Base-by-base conservation (phyloP, 2,113 vertebrate species). In the Mugil cephalus region DNA sequence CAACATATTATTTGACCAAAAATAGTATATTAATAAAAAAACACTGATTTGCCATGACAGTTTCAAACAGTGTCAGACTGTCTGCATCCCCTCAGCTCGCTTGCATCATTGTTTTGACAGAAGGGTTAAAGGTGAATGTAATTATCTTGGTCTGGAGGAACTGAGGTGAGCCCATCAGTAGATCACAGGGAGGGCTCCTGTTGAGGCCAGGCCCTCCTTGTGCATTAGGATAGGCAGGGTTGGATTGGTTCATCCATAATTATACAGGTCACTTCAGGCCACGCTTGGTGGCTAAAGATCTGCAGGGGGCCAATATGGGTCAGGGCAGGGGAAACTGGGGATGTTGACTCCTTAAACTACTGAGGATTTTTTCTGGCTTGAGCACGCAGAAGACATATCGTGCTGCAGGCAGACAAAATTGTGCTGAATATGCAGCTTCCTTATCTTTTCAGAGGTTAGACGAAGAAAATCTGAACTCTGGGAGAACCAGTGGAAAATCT, bases 111-210 rank as follows among this genome's bases (percentile, higher is more conserved):
- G 71, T 84, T 88, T 76, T 84, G 71, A 45, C 74, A 73, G 62
- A 54, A 47, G 66, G 84, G 80, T 88, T 81, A 87, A 80, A 83
- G 84, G 83, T 85, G 85, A 79, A 24, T 64, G 62, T 74, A 85
- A 87, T 89, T 89, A 84, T 87, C 40, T 60, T 11, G 54, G 74
- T 62, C 66, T 73, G 36, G 30, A 71, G 66, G 52, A 79, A 70
- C 85, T 74, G 76, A 88, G 85, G 82, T 90, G 77, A 83, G 73
- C 58, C 64, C 71, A 69, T 74, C 66, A 79, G 53, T 78, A 74
- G 43, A 86, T 78, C 74, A 60, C 79, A 86, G 60, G 46, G 50
- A 74, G 69, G 66, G 66, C 56, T 72, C 69, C 74, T 78, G 61
- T 75, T 45, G 15, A 43, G 30, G 38, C 19, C 0, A 40, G 34